Base-by-base conservation (phyloP, 2,113 vertebrate species). In the Dicrurus megarhynchus region DNA sequence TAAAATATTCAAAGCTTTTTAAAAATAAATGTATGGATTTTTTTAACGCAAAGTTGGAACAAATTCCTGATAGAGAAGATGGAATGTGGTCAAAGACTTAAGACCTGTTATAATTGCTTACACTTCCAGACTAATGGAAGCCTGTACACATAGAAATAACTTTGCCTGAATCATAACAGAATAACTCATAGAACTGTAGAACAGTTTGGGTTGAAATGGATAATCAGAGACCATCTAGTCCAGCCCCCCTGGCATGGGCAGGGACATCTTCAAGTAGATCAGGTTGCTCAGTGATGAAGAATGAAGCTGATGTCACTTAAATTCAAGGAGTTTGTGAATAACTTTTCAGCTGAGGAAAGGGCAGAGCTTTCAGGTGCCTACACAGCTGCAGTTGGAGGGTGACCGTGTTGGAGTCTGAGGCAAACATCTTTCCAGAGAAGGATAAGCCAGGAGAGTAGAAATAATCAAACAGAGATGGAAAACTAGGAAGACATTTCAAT, bases 381-480 rank as follows among this genome's bases (percentile, higher is more conserved):
- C 1, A 1, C 13, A 7, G 17, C 4, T 63, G 52, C 27, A 47
- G 6, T 1, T 80, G 71, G 2, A 16, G 24, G 9, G 7, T 26
- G 47, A 47, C 7, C 3, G 1, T 77, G 15, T 1, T 37, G 32
- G 67, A 47, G 50, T 22, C 32, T 64, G 56, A 69, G 41, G 21
- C 22, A 78, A 85, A 63, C 6, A 28, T 46, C 41, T 44, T 76
- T 93, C 39, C 65, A 42, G 35, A 76, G 68, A 49, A 71, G 27
- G 24, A 12, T 26, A 33, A 50, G 27, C 35, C 35, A 53, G 47
- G 16, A 93, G 37, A 47, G 15, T 33, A 56, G 35, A 80, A 80
- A 57, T 52, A 77, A 69, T 56, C 12, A 47, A 68, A 73, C 0
- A 76, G 47, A 39, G 57, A 64, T 27, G 53, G 44, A 71, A 91